A percentile compares a stretch with the other conserved stretches of the same genome.
Evolutionary conservation across 1,140 invertebrate genomes (phyloP).

Genomic region (Reticulitermes speratus): DNA sequence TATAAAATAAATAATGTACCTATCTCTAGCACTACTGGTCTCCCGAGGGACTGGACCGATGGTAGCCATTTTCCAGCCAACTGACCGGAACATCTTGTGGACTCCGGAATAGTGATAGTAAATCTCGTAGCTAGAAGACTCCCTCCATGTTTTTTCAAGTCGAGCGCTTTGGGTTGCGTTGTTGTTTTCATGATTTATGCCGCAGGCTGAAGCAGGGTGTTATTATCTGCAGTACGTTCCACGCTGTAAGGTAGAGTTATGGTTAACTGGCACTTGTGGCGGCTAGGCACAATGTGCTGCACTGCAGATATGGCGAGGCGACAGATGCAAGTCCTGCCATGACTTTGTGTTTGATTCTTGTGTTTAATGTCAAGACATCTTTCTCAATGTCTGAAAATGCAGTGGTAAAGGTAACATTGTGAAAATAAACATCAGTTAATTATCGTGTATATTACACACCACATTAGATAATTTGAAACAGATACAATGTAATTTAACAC

Average conservation of each 20-base stretch:
- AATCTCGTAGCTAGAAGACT: background rate
- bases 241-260: background rate
- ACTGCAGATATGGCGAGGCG: background rate
- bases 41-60: background rate
- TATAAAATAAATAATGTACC: constrained; percentile 15
- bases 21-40: background rate
- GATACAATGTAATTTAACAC: too few species aligned
- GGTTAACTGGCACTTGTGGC: background rate
- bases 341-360: too few species aligned
- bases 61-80: background rate
- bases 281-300: background rate
- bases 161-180: background rate
- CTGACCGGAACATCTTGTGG: constrained; percentile 12
- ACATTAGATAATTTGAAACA: too few species aligned
- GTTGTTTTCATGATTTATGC: constrained; percentile 12
- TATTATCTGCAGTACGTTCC: background rate
- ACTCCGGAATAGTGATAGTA: background rate
- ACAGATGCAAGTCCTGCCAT: too few species aligned
- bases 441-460: too few species aligned
- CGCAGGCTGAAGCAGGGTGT: background rate
- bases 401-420: too few species aligned
- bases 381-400: too few species aligned
- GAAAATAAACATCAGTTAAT: too few species aligned
- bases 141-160: background rate
- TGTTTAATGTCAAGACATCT: too few species aligned